Evolutionary conservation across 92 coral and sea anemone genomes (phyloP).

Genomic region (Porites evermanni): DNA sequence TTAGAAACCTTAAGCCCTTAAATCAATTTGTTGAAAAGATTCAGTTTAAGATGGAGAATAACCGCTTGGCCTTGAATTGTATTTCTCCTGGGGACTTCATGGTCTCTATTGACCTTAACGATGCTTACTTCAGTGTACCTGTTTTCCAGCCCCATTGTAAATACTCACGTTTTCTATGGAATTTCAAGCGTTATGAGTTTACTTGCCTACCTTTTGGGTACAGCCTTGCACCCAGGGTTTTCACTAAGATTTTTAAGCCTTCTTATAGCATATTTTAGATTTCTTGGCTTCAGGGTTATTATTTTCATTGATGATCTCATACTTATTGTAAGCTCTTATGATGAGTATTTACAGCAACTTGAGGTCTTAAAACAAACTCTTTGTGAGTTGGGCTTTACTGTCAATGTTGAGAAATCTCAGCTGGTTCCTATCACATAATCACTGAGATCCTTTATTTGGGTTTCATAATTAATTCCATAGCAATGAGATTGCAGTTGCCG

Average conservation of each 20-base stretch:
- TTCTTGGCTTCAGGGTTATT: conserved; percentile 35
- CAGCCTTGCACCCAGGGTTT: conserved; percentile 61
- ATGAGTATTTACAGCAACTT: conserved; percentile 34
- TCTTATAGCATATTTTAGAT: conserved; percentile 25
- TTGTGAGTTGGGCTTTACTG: conserved; percentile 50
- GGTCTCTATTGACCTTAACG: no score
- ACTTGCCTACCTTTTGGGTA: no score
- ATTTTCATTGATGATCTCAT: conserved; percentile 49
- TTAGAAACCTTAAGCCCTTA: neutral
- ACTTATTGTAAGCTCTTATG: conserved; percentile 25
- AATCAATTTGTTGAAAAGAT: no score
- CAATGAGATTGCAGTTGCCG: no score
- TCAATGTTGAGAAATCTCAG: neutral
- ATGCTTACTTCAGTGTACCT: no score
- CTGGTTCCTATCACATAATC: conserved; percentile 16
- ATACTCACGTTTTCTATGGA: no score
- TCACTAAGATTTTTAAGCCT: conserved; percentile 70
- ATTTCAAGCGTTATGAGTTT: no score
- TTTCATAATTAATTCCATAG: conserved; percentile 38
- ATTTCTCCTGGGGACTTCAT: no score
- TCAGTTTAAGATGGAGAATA: no score
- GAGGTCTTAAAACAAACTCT: conserved; percentile 5
- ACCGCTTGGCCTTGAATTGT: conserved; percentile 4
- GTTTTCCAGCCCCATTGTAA: no score
- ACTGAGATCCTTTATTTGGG: conserved; percentile 41